A percentile compares a stretch with the other conserved stretches of the same genome.
phyloP scores from a whole-genome alignment of 2,113 vertebrate species.

The Ceuthmochares aereus region DNA sequence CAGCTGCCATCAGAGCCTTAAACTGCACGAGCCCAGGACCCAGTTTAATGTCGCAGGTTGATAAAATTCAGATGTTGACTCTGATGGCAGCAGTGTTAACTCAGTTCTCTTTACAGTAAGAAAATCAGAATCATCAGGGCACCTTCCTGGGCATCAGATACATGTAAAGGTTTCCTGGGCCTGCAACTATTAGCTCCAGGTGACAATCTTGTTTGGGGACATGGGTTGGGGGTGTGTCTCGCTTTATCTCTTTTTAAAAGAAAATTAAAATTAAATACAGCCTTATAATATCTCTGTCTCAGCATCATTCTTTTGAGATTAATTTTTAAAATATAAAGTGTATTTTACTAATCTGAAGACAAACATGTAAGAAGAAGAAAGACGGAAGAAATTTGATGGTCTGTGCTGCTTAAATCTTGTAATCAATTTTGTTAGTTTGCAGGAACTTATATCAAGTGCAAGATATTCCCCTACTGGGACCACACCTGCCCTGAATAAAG shows the following conservation, averaged over 20 bases:
- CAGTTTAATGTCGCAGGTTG: neutral
- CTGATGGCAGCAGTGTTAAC: neutral
- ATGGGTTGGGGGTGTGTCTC: neutral
- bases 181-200: neutral
- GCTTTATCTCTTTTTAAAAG: neutral
- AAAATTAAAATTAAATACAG: neutral
- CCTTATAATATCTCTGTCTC: neutral
- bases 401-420: neutral
- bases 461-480: neutral
- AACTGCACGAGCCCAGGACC: accelerated
- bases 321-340: neutral
- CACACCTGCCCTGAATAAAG: neutral
- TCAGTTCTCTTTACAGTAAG: neutral
- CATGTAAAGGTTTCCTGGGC: neutral
- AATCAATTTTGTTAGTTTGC: neutral
- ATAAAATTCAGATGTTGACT: neutral
- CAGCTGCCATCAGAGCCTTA: neutral
- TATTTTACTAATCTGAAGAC: neutral
- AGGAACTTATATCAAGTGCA: neutral
- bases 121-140: neutral
- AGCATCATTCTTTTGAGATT: neutral
- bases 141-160: neutral
- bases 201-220: neutral
- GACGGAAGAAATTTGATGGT: neutral
- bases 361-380: neutral